Conservation (phyloP, 2,113 vertebrate species). For the Conger conger region DNA sequence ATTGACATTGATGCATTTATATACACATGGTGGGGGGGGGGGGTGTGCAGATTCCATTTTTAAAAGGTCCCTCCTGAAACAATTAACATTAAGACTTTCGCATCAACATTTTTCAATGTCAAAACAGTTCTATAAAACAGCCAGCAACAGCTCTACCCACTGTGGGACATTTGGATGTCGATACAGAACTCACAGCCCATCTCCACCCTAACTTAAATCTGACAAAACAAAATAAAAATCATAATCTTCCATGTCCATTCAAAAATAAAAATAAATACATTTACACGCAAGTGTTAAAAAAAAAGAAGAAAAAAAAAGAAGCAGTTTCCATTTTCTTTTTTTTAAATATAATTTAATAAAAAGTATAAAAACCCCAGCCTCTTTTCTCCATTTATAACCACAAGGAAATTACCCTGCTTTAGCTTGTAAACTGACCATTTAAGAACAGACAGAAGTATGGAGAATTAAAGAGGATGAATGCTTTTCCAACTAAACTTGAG, state of each 20-base stretch:
- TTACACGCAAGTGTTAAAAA: slow-evolving; percentile 28
- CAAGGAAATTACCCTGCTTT: background rate
- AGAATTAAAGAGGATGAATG: background rate
- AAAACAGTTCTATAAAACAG: slow-evolving; percentile 10
- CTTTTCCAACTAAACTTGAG: background rate
- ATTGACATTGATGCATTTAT: background rate
- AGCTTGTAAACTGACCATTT: slow-evolving; percentile 11
- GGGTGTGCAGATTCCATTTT: background rate
- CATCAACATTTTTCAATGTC: background rate
- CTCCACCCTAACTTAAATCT: background rate
- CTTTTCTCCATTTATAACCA: slow-evolving; percentile 18
- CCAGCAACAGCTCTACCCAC: background rate
- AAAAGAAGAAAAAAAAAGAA: slow-evolving; percentile 30
- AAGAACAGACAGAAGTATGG: slow-evolving; percentile 6
- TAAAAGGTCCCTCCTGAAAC: background rate
- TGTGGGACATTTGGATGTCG: background rate
- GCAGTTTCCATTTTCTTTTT: slow-evolving; percentile 1
- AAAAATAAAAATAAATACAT: slow-evolving; percentile 45
- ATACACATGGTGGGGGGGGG: background rate
- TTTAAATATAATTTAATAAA: slow-evolving; percentile 28
- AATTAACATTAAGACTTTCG: slow-evolving; percentile 5
- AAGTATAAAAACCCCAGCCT: slow-evolving; percentile 6
- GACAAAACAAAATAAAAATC: background rate
- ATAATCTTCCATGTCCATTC: slow-evolving; percentile 18
- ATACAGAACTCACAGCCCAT: background rate